Evolutionary conservation across 2,888 invertebrate species (phyloP), one percentile per base, ranked within the genome.

Genomic region (Tetranychus truncatus): DNA sequence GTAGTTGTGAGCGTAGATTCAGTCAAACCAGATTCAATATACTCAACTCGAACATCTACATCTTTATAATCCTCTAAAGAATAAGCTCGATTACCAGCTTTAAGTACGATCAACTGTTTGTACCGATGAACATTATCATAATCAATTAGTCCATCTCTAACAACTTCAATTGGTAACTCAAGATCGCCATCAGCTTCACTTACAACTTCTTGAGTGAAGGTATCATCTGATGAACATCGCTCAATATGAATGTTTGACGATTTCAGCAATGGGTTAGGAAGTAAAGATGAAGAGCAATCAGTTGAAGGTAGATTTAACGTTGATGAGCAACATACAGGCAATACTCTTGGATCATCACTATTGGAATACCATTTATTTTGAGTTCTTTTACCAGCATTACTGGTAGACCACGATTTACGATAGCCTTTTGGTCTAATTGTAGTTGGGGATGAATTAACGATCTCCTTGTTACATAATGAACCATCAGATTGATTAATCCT

Each of bases 41-140:
- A 80, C 73, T 81, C 80, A 4, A 81, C 80, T 21, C 79, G 78
- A 7, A 81, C 80, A 3, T 78, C 78, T 20, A 81, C 79, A 2
- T 79, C 80, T n/a, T 79, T 78, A 67, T 71, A 76, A 71, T 74
- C 76, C 65, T 75, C 67, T n/a, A 46, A 24, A 9, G 65, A 66
- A n/a, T n/a, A 71, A 18, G 34, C 15, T 8, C 20, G 21, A 65
- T 76, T 71, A 24, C 65, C 72, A 20, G 74, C 18, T 46, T 72
- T 76, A 7, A 65, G 67, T 7, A 74, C 24, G 21, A 74, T 72
- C 46, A 76, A 69, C 34, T 76, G 74, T 72, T 66, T 44, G 71
- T 67, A 76, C 8, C 45, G 74, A 15, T 55, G 20, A 73, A 66
- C 66, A 20, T n/a, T 74, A 20, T 34, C 46, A 11, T n/a, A 72